Percentiles rank a stretch among this genome's conserved stretches.
Conservation (phyloP, 2,888 invertebrate genomes). For the Pammene fasciana region DNA sequence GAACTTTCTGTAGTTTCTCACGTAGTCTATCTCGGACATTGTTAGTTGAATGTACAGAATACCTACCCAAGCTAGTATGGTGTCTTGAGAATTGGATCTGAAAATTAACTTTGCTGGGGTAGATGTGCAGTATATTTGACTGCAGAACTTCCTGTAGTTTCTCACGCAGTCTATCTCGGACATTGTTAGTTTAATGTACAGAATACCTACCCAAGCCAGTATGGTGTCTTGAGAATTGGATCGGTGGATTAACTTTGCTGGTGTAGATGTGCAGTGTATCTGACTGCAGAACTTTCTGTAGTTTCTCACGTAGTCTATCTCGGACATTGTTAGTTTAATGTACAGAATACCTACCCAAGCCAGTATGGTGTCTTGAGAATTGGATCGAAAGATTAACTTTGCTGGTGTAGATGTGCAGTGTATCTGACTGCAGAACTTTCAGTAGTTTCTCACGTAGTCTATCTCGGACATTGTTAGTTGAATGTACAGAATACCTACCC, state of each 20-base stretch:
- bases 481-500: too few species aligned
- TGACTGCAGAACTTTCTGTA: slow-evolving; percentile 83
- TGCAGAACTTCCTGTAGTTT: slow-evolving; percentile 74
- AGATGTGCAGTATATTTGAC: slow-evolving; percentile 90
- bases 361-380: slow-evolving; percentile 92
- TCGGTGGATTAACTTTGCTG: slow-evolving; percentile 94
- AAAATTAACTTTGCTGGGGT: slow-evolving; percentile 94
- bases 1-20: slow-evolving; percentile 73
- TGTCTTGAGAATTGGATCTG: slow-evolving; percentile 92
- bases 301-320: slow-evolving; percentile 76
- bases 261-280: slow-evolving; percentile 90
- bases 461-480: slow-evolving; percentile 85
- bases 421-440: slow-evolving; percentile 85
- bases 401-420: slow-evolving; percentile 91
- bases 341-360: slow-evolving; percentile 96
- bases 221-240: slow-evolving; percentile 92
- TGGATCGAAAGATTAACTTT: slow-evolving; percentile 93
- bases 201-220: slow-evolving; percentile 94
- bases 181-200: too few species aligned
- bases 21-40: slow-evolving; percentile 83
- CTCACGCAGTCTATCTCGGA: slow-evolving; percentile 82
- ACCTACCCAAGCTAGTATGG: slow-evolving; percentile 96
- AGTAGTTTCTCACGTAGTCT: slow-evolving; percentile 76
- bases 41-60: too few species aligned
- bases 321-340: too few species aligned